These are phyloP conservation scores for Diplazon laetatorius DNA, from an alignment of 2,888 invertebrate genomes.

Conservation along the genomic window DNA sequence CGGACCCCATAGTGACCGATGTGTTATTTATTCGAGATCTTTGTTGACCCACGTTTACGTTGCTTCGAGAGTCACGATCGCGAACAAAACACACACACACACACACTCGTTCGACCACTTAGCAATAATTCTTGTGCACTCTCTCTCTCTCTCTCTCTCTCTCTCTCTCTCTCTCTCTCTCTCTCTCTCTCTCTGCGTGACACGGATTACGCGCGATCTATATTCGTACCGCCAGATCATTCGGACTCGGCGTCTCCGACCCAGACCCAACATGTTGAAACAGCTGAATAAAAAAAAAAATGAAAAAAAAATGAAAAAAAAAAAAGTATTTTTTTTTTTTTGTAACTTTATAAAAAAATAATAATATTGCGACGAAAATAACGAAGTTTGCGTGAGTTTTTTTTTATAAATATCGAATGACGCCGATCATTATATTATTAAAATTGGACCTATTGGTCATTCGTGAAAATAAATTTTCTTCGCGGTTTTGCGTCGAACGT, in stretches of 20 bases:
- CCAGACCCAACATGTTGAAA: conserved; percentile 53
- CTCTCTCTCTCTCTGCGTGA: conserved; percentile 48
- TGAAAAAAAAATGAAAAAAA: too few species aligned
- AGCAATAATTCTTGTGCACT: background rate
- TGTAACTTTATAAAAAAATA: too few species aligned
- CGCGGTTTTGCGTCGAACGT: too few species aligned
- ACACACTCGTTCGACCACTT: conserved; percentile 23
- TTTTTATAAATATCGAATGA: too few species aligned
- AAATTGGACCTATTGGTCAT: too few species aligned
- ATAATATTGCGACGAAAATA: too few species aligned
- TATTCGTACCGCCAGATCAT: conserved; percentile 65
- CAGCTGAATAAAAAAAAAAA: conserved; percentile 46
- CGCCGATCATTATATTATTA: too few species aligned
- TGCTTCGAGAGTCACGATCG: background rate
- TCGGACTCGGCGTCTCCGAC: conserved; percentile 43
- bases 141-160: conserved; percentile 43
- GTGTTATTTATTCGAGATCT: too few species aligned
- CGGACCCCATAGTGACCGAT: too few species aligned
- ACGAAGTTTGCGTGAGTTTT: too few species aligned
- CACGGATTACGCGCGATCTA: conserved; percentile 66
- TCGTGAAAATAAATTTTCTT: too few species aligned
- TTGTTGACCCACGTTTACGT: conserved; percentile 28
- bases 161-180: conserved; percentile 43
- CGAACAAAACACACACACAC: conserved; percentile 28
- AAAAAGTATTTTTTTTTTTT: too few species aligned